These are phyloP conservation scores for Pseudomyrmex dendroicus DNA, from an alignment of 1,140 invertebrate species.

Conservation along the genomic window DNA sequence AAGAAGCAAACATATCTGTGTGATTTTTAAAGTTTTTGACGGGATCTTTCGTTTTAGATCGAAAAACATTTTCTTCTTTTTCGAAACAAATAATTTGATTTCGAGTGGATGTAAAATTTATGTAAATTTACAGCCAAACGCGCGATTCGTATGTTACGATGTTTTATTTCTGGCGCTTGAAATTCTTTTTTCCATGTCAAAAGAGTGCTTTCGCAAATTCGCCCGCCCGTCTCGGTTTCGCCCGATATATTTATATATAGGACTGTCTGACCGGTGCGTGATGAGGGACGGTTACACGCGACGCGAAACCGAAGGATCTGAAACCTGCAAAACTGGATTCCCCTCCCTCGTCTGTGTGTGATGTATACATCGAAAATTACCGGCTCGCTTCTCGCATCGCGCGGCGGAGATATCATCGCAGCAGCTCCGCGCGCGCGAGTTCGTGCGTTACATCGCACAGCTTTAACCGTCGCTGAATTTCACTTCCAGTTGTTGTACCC, in stretches of 20 bases:
- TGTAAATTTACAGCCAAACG: background rate
- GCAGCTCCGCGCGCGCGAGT: background rate
- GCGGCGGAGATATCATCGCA: conserved; percentile 60
- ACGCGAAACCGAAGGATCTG: conserved; percentile 61
- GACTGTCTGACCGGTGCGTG: conserved; percentile 14
- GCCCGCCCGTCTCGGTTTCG: conserved; percentile 36
- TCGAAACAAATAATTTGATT: background rate
- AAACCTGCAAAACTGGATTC: conserved; percentile 74
- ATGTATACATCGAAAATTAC: conserved; percentile 67
- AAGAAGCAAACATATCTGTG: too few species aligned
- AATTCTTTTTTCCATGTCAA: background rate
- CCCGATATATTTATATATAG: conserved; percentile 28
- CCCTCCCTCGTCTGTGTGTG: conserved; percentile 49
- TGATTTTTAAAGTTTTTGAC: too few species aligned
- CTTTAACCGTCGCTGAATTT: conserved; percentile 45
- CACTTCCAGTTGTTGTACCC: conserved; percentile 29
- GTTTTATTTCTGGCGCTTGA: background rate
- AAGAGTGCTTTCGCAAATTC: conserved; percentile 23
- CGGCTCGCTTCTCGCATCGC: conserved; percentile 31
- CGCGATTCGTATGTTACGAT: background rate
- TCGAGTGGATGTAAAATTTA: too few species aligned
- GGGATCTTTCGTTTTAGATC: background rate
- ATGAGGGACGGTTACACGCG: conserved; percentile 60
- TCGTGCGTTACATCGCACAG: conserved; percentile 29
- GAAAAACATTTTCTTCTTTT: background rate